These are phyloP conservation scores for Drosophila melanosoma DNA, from an alignment of 2,888 invertebrate species.

Conservation along the genomic window DNA sequence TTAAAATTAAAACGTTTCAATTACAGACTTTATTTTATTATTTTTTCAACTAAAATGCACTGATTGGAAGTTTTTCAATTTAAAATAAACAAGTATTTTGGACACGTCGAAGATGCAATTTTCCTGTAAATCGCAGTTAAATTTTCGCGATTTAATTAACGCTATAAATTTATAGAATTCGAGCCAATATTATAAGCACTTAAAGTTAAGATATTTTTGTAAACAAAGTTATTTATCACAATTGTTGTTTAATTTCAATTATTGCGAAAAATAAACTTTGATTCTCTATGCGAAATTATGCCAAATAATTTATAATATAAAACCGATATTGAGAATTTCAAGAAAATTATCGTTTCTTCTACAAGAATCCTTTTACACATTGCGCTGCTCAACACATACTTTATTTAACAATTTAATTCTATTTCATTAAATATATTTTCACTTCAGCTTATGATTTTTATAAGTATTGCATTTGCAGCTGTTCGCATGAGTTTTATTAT, in stretches of 20 bases:
- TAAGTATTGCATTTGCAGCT: slow-evolving; percentile 15
- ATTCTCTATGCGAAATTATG: no score
- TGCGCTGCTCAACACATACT: background rate
- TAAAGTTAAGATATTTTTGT: no score
- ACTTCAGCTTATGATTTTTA: slow-evolving; percentile 5
- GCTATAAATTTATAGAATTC: background rate
- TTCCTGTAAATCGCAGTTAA: background rate
- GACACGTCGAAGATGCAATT: background rate
- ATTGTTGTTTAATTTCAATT: no score
- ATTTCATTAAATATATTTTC: background rate
- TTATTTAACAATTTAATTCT: background rate
- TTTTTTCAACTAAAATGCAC: background rate
- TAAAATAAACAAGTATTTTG: background rate
- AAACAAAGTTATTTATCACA: no score
- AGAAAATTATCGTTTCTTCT: background rate
- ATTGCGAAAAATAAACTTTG: no score
- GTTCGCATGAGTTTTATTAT: slow-evolving; percentile 23
- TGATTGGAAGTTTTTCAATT: background rate
- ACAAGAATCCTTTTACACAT: background rate
- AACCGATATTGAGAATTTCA: background rate
- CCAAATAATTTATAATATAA: background rate
- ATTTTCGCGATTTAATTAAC: background rate
- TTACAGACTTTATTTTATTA: background rate
- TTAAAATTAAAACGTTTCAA: background rate
- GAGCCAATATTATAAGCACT: background rate